Evolutionary conservation across 2,797 vertebrate species (phyloP).

Genomic region (Poeciliopsis infans): DNA sequence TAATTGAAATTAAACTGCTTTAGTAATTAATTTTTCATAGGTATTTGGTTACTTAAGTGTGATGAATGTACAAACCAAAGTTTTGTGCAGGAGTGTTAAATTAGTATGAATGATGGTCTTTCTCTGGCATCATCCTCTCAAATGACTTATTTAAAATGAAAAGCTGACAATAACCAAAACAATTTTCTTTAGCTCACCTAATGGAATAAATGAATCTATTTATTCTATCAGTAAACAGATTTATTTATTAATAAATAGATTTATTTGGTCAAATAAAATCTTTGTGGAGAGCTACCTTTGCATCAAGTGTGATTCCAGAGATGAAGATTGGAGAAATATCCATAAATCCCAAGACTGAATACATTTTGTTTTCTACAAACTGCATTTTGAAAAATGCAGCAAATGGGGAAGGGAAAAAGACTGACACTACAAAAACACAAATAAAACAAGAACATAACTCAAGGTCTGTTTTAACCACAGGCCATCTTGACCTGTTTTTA

Average conservation of each 20-base stretch:
- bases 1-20: constrained; percentile 31
- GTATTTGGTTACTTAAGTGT: constrained; percentile 17
- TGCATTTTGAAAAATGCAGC: constrained; percentile 37
- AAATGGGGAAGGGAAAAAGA: constrained; percentile 17
- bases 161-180: constrained; percentile 53
- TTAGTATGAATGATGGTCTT: constrained; percentile 12
- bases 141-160: constrained; percentile 36
- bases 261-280: background rate
- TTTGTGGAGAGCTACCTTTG: constrained; percentile 4
- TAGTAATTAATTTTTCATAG: constrained; percentile 8
- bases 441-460: constrained; percentile 52
- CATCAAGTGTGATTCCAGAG: constrained; percentile 7
- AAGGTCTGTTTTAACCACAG: constrained; percentile 35
- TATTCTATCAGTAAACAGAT: too few species aligned
- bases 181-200: constrained; percentile 33
- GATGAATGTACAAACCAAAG: constrained; percentile 15
- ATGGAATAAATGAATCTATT: constrained; percentile 25
- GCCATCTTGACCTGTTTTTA: constrained; percentile 34
- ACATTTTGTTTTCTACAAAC: constrained; percentile 42
- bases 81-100: constrained; percentile 4
- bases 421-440: constrained; percentile 27
- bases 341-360: constrained; percentile 9
- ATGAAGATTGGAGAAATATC: constrained; percentile 25
- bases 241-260: too few species aligned
- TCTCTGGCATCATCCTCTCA: constrained; percentile 14